phyloP scores from a whole-genome alignment of 2,888 invertebrate genomes.

The Lepetodrilus schrolli region DNA sequence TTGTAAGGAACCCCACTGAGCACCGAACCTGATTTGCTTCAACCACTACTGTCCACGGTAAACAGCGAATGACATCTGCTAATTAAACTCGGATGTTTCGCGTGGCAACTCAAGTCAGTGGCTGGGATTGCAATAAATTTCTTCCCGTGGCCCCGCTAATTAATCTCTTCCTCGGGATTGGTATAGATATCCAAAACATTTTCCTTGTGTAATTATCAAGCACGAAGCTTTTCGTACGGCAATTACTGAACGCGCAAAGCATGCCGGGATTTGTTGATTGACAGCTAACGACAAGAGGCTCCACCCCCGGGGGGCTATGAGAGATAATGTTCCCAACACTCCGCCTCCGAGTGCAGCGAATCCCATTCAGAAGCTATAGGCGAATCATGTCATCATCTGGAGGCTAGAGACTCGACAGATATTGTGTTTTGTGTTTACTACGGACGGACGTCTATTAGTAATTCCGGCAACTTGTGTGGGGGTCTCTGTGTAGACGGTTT shows the following conservation, averaged over 20 bases:
- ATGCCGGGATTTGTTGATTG: constrained; percentile 35
- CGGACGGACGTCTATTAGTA: neutral
- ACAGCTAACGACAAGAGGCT: constrained; percentile 22
- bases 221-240: constrained; percentile 30
- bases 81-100: constrained; percentile 12
- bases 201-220: constrained; percentile 44
- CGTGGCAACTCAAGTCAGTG: neutral
- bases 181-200: constrained; percentile 56
- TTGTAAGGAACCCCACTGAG: neutral
- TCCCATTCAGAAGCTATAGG: constrained; percentile 12
- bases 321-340: constrained; percentile 24
- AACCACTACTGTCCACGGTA: neutral
- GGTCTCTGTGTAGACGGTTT: too few species aligned
- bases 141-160: constrained; percentile 40
- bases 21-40: neutral
- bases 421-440: constrained; percentile 15
- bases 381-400: constrained; percentile 9
- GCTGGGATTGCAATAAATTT: constrained; percentile 19
- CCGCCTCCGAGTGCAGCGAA: constrained; percentile 22
- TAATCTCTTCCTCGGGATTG: constrained; percentile 56
- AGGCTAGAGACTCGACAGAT: neutral
- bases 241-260: constrained; percentile 31
- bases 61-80: neutral
- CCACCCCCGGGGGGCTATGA: constrained; percentile 34
- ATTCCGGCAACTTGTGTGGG: too few species aligned